A percentile compares a stretch with the other conserved stretches of the same genome.
Evolutionary conservation across 2,113 vertebrate genomes (phyloP).

Genomic region (Gopherus flavomarginatus): DNA sequence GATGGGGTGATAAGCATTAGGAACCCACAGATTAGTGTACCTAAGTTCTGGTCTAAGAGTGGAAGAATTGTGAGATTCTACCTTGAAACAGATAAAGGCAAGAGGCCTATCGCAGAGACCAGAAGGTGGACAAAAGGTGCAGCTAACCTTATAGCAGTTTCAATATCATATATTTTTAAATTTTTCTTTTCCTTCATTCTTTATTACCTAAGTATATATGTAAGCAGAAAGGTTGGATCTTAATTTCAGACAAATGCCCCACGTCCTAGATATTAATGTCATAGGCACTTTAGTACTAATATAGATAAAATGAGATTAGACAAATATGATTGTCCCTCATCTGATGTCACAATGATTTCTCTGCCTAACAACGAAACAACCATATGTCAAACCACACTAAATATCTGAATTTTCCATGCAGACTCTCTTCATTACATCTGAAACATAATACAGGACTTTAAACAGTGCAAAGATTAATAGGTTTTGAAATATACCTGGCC

Average conservation of each 20-base stretch:
- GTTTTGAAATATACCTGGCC: neutral
- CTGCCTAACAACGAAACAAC: neutral
- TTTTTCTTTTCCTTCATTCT: neutral
- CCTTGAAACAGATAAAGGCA: neutral
- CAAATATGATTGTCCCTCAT: neutral
- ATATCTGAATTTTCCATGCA: neutral
- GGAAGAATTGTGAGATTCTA: neutral
- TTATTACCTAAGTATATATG: neutral
- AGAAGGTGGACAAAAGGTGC: neutral
- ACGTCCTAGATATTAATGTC: neutral
- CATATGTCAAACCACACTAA: neutral
- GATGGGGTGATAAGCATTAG: neutral
- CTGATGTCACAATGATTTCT: neutral
- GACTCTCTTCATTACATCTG: neutral
- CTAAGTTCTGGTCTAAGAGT: neutral
- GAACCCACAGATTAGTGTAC: neutral
- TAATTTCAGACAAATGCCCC: neutral
- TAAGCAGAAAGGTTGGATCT: neutral
- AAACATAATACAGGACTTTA: neutral
- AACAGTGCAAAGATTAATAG: neutral
- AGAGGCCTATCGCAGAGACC: neutral
- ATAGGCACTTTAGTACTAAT: neutral
- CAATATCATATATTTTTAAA: neutral
- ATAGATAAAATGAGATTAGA: neutral
- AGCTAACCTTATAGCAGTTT: neutral